These are phyloP conservation scores for Drosophila mimetica DNA, from an alignment of 2,888 invertebrate species.

Conservation along the genomic window DNA sequence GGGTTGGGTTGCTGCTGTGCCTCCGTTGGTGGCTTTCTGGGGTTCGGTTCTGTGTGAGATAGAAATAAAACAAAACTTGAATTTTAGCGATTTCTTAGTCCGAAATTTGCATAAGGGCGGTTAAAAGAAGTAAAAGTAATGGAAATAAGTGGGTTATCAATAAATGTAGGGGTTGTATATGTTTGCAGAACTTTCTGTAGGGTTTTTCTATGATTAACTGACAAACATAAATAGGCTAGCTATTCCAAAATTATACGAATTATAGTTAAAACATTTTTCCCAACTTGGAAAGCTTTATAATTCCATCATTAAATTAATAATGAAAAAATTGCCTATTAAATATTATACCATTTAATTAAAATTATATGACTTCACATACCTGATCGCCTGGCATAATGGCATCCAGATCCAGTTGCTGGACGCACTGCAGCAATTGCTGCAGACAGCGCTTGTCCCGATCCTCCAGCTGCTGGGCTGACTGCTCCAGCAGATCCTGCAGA, in stretches of 20 bases:
- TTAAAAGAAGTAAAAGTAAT: slow-evolving; percentile 18
- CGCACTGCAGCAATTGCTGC: slow-evolving; percentile 87
- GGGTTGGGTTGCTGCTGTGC: neutral
- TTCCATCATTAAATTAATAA: no score
- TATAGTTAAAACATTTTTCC: neutral
- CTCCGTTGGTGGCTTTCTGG: slow-evolving; percentile 45
- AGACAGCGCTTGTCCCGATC: slow-evolving; percentile 87
- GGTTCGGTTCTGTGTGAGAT: slow-evolving; percentile 57
- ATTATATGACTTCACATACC: slow-evolving; percentile 47
- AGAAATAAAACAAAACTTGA: slow-evolving; percentile 35
- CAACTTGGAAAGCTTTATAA: no score
- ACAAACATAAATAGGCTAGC: slow-evolving; percentile 16
- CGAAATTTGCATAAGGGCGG: slow-evolving; percentile 1
- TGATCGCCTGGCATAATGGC: slow-evolving; percentile 68
- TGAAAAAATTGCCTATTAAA: no score
- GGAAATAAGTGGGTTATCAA: slow-evolving; percentile 6
- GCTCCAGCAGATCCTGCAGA: slow-evolving; percentile 56
- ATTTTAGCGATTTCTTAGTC: slow-evolving; percentile 31
- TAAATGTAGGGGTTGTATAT: slow-evolving; percentile 1
- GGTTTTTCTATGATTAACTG: slow-evolving; percentile 13
- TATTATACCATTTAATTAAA: no score
- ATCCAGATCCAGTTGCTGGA: slow-evolving; percentile 87
- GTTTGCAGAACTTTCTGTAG: neutral
- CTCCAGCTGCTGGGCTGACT: slow-evolving; percentile 52
- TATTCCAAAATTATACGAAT: neutral